Conservation (phyloP, 2,888 invertebrate species). For the Stenotaenia linearis region DNA sequence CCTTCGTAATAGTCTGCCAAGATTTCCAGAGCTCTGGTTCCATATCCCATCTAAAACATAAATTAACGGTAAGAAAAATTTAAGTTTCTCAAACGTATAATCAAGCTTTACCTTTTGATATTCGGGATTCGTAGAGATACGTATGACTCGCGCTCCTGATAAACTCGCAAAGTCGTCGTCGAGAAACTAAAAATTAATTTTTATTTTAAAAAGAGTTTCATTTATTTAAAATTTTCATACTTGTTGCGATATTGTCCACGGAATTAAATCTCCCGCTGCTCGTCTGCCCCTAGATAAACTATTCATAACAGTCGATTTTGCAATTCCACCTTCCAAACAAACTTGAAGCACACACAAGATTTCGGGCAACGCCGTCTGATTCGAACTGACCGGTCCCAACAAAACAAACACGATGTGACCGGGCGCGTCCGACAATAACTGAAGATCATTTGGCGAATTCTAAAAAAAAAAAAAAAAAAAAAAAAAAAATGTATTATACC, state of each 20-base stretch:
- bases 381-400: conserved; percentile 73
- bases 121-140: conserved; percentile 97
- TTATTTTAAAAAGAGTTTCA: background rate
- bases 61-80: too few relatives aligned
- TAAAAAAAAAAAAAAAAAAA: conserved; percentile 46
- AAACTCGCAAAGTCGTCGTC: conserved; percentile 89
- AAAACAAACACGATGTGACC: conserved; percentile 96
- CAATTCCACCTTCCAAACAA: conserved; percentile 60
- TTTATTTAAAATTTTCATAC: conserved; percentile 16
- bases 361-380: conserved; percentile 70
- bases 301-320: conserved; percentile 63
- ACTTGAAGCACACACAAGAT: conserved; percentile 87
- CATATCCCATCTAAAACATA: conserved; percentile 97
- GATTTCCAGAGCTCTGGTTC: conserved; percentile 74
- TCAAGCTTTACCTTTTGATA: conserved; percentile 68
- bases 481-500: background rate
- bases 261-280: conserved; percentile 94
- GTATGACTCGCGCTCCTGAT: conserved; percentile 81
- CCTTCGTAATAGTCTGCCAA: conserved; percentile 83
- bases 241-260: conserved; percentile 90
- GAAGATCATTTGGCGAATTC: conserved; percentile 97
- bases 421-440: conserved; percentile 97
- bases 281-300: conserved; percentile 78
- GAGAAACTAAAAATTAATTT: conserved; percentile 64
- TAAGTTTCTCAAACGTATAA: too few relatives aligned